A percentile compares a stretch with the other conserved stretches of the same genome.
Evolutionary conservation across 2,797 vertebrate species (phyloP).

Genomic region (Sebastes diaconus): DNA sequence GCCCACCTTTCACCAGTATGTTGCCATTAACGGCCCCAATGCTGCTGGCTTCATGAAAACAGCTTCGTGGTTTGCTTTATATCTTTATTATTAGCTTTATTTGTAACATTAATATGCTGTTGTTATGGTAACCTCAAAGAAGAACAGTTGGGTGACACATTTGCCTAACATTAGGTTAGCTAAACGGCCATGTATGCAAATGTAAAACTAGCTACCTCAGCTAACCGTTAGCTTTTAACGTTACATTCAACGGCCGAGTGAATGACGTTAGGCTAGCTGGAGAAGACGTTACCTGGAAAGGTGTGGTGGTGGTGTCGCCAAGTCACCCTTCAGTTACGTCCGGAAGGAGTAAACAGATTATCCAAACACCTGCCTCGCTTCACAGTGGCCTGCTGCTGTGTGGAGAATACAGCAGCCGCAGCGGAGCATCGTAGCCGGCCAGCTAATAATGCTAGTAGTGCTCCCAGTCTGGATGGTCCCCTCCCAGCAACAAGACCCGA

Average conservation of each 20-base stretch:
- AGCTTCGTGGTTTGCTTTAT: background rate
- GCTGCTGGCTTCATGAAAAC: background rate
- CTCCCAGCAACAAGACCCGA: constrained; percentile 78
- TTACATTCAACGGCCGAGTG: constrained; percentile 37
- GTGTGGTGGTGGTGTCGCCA: constrained; percentile 50
- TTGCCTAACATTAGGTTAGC: constrained; percentile 4
- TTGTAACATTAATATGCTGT: background rate
- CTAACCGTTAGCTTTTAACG: constrained; percentile 65
- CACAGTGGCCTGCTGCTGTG: constrained; percentile 53
- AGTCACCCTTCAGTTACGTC: constrained; percentile 41
- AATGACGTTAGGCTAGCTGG: constrained; percentile 58
- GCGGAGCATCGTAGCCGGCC: constrained; percentile 74
- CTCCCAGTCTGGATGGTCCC: constrained; percentile 50
- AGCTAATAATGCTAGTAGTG: constrained; percentile 59
- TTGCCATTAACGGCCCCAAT: constrained; percentile 14
- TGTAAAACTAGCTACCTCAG: constrained; percentile 20
- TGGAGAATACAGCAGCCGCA: constrained; percentile 52
- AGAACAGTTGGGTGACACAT: background rate
- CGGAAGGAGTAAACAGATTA: constrained; percentile 28
- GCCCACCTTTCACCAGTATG: background rate
- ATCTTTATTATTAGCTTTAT: background rate
- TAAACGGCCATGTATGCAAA: constrained; percentile 25
- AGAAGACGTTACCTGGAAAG: constrained; percentile 75
- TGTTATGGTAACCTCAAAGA: background rate
- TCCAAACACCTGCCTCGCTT: constrained; percentile 50